Base-by-base conservation (phyloP, 2,888 invertebrate genomes). In the Horisme vitalbata region DNA sequence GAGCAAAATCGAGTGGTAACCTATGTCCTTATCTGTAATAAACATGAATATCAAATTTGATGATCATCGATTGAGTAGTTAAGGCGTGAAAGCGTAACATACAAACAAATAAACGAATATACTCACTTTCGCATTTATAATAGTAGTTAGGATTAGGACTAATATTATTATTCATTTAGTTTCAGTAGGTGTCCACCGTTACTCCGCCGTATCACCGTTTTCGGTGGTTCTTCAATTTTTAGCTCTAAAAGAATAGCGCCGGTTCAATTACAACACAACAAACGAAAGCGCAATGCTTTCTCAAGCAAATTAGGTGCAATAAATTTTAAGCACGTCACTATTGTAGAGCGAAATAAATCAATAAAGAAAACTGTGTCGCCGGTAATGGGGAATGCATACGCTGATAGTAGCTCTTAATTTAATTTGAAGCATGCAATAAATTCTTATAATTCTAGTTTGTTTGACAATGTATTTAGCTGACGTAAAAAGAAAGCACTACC, bases 391-490 rank as follows among this genome's bases (percentile, higher is more conserved):
- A 63, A 60, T 66, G 61, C 39, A 44, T 59, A 66, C 62, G 64
- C 67, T 65, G 65, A 66, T 64, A 67, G 64, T 57, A 65, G 67
- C 68, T 68, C 65, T 66, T 75, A 75, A 79, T 71, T 75, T 74
- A 77, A 69, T 78, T n/a, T 68, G 71, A 75, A 63, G 68, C 65
- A 67, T 63, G 65, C 72, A 69, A 80, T 81, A 79, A 79, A 82
- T 81, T 79, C 71, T 70, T 74, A 81, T 65, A 77, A 72, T 57
- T 65, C 67, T 75, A 75, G 77, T 79, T 55, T 51, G 45, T 48
- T 45, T 45, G 38, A 44, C 44, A 49, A 18, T 12, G 13, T 15
- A 26, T 23, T 20, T 12, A 48, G 36, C 27, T 45, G 26, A 10
- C 9, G 24, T 10, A 24, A 10, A n/a, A 8, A 2, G 23, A n/a